Evolutionary conservation across 1,140 invertebrate species (phyloP).

Genomic region (Cyclina sinensis): DNA sequence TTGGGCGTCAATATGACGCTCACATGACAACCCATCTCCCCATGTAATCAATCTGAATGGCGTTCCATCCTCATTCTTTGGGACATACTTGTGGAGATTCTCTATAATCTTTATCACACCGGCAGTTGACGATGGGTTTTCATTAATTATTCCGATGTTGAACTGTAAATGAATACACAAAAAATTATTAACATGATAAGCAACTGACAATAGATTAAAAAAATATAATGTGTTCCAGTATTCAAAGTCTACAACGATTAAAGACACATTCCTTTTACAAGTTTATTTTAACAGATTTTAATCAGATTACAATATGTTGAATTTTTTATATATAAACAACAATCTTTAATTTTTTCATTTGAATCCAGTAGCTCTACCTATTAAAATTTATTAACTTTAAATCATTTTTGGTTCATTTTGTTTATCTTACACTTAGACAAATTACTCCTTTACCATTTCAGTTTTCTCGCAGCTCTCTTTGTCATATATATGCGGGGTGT

Average conservation of each 20-base stretch:
- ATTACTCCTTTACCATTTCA: conserved; percentile 23
- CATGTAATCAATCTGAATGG: not conserved
- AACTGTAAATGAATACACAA: conserved; percentile 4
- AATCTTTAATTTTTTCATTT: too few species aligned
- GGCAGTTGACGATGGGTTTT: not conserved
- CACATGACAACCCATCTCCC: conserved; percentile 35
- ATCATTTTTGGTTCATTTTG: too few species aligned
- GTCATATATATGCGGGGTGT: not conserved
- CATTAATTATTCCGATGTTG: conserved; percentile 26
- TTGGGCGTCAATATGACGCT: conserved; percentile 31
- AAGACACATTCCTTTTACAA: too few species aligned
- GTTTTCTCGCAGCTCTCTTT: conserved; percentile 25
- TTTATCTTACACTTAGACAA: not conserved
- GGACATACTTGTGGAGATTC: conserved; percentile 11
- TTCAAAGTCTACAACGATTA: too few species aligned
- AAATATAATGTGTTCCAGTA: too few species aligned
- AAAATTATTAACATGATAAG: too few species aligned
- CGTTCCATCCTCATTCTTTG: not conserved
- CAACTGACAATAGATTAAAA: too few species aligned
- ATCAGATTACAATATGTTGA: too few species aligned
- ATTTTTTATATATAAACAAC: too few species aligned
- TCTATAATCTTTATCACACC: conserved; percentile 27
- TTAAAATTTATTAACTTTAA: too few species aligned
- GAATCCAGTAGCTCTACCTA: too few species aligned
- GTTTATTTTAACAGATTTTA: too few species aligned